phyloP scores from a whole-genome alignment of 2,888 invertebrate genomes.

The Anoplius nigerrimus region DNA sequence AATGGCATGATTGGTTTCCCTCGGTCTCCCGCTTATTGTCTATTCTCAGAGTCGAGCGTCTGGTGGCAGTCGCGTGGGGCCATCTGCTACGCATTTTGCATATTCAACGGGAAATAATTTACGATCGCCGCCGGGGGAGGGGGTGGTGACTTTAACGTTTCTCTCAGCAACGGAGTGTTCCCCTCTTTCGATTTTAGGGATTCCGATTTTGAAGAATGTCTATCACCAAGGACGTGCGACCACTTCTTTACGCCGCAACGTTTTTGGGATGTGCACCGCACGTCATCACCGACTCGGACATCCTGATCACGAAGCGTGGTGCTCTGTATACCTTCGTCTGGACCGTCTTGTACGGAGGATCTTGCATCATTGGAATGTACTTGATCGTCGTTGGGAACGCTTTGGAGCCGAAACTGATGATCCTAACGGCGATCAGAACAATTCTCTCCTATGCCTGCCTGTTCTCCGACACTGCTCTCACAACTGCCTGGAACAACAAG shows the following conservation, averaged over 20 bases:
- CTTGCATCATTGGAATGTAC: constrained; percentile 31
- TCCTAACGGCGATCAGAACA: constrained; percentile 42
- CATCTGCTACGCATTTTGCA: too few species aligned
- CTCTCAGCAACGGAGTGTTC: background rate
- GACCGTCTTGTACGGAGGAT: constrained; percentile 26
- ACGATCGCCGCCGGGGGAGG: too few species aligned
- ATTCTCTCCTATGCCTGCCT: constrained; percentile 43
- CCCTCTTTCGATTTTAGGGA: background rate
- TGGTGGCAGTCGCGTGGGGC: too few species aligned
- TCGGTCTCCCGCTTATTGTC: too few species aligned
- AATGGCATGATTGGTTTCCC: too few species aligned
- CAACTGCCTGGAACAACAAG: constrained; percentile 45
- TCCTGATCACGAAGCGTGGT: constrained; percentile 44
- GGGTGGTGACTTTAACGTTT: too few species aligned
- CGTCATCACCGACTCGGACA: constrained; percentile 37
- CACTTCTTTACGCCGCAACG: constrained; percentile 45
- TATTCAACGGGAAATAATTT: too few species aligned
- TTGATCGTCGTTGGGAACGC: constrained; percentile 30
- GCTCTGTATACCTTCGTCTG: constrained; percentile 43
- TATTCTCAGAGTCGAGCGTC: too few species aligned
- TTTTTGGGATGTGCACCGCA: constrained; percentile 52
- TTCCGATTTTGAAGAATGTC: background rate
- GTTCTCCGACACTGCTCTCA: constrained; percentile 43
- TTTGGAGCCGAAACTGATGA: constrained; percentile 30
- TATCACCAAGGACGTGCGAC: constrained; percentile 39